Conservation (phyloP, 2,888 invertebrate species). For the Nebria salina region DNA sequence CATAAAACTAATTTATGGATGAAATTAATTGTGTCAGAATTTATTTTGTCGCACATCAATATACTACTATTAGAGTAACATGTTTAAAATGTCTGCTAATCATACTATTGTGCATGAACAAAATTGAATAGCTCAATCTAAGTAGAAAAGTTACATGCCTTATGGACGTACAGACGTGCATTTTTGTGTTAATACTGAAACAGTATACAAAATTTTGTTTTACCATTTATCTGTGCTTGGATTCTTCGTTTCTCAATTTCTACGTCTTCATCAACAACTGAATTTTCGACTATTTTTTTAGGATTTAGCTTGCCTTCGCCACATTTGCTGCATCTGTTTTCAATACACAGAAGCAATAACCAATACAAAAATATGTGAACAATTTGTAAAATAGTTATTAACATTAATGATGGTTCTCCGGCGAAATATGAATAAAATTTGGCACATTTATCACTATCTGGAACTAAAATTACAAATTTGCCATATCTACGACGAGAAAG, state of each 20-base stretch:
- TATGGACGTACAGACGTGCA: no score
- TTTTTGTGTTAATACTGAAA: no score
- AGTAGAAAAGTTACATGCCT: no score
- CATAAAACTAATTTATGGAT: no score
- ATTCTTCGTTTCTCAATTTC: slow-evolving; percentile 57
- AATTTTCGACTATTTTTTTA: slow-evolving; percentile 26
- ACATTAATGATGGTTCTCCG: slow-evolving; percentile 7
- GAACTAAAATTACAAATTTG: neutral
- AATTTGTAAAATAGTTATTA: slow-evolving; percentile 9
- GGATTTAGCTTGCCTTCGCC: slow-evolving; percentile 4
- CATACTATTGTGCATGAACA: no score
- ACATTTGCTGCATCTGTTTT: slow-evolving; percentile 53
- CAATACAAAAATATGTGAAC: slow-evolving; percentile 25
- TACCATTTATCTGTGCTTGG: slow-evolving; percentile 27
- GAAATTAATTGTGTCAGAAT: no score
- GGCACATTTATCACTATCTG: slow-evolving; percentile 21
- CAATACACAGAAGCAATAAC: slow-evolving; percentile 49
- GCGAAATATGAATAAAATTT: slow-evolving; percentile 11
- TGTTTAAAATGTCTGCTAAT: no score
- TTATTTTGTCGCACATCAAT: no score
- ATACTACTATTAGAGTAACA: no score
- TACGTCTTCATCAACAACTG: slow-evolving; percentile 56
- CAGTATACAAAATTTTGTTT: neutral
- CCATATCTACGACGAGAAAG: no score
- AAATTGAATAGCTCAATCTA: no score